phyloP scores from a whole-genome alignment of 2,113 vertebrate genomes.

The Dasyornis broadbenti region DNA sequence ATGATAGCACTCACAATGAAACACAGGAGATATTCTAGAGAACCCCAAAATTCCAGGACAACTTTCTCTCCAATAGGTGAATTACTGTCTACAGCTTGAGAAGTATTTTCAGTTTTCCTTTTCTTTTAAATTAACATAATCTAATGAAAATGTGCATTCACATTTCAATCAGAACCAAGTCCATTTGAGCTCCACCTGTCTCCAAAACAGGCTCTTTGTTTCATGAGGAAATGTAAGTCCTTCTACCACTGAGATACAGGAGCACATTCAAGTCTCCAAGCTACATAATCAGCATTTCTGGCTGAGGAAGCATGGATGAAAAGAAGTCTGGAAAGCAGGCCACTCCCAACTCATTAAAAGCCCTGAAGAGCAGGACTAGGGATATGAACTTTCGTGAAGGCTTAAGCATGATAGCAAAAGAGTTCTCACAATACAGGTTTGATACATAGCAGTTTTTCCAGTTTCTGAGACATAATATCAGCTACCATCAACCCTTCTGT shows the following conservation, averaged over 20 bases:
- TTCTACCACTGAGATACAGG: not conserved
- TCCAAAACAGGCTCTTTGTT: not conserved
- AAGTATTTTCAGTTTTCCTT: not conserved
- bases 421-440: not conserved
- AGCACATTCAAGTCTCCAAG: accelerated
- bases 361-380: not conserved
- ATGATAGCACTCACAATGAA: not conserved
- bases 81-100: not conserved
- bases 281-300: not conserved
- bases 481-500: not conserved
- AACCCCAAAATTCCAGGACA: not conserved
- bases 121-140: not conserved
- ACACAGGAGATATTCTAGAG: not conserved
- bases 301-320: not conserved
- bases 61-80: not conserved
- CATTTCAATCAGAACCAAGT: not conserved
- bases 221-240: not conserved
- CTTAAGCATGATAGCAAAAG: not conserved
- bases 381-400: not conserved
- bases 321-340: not conserved
- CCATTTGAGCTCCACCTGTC: not conserved
- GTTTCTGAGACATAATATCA: not conserved
- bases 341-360: not conserved
- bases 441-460: not conserved
- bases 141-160: not conserved